Base-by-base conservation (phyloP, 2,113 vertebrate genomes). In the Telmatochromis bifrenatus region DNA sequence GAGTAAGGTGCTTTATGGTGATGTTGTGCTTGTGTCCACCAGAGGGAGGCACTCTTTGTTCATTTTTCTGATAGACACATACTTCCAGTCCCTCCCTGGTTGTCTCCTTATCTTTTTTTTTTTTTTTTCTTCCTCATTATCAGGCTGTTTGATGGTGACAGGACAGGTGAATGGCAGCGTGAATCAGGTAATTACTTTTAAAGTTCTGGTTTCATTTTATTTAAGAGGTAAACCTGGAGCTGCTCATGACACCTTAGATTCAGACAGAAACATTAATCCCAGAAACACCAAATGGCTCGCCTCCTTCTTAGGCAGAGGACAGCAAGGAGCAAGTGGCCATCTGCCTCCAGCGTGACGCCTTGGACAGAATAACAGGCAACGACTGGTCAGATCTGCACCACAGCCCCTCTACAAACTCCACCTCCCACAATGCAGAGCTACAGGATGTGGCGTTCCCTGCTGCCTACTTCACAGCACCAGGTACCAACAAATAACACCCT, bases 291-390 rank as follows among this genome's bases (percentile, higher is more conserved):
- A 56, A 73, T 81, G 19, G 26, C 15, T 9, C 31, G 23, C 13
- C n/a, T 87, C 17, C 26, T 80, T 79, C 51, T 51, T 82, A 96
- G 95, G 77, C 73, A 9, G 88, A 93, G 6, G 95, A 96, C 58
- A 93, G 54, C 86, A 96, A 96, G 85, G 95, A 95, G 23, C 93
- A 94, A n/a, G 86, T 96, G 86, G 85, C 94, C 88, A 82, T 95
- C 82, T 90, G 91, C 60, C 79, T 95, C 31, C 93, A 94, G 84
- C 91, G 91, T 62, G 89, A 95, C 9, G n/a, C 90, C 6, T 85
- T 85, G 68, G 79, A 92, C 26, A 91, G 90, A 60, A 73, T 87
- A 23, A 14, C 90, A 8, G 87, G 82, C 73, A 87, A 79, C 4
- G 87, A 88, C 37, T 91, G 85, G 91, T 42, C 90, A 33, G 82